Percentiles rank a stretch among this genome's conserved stretches.
These are phyloP conservation scores for Lucinisca nassula DNA, from an alignment of 2,888 invertebrate genomes.

Conservation along the genomic window DNA sequence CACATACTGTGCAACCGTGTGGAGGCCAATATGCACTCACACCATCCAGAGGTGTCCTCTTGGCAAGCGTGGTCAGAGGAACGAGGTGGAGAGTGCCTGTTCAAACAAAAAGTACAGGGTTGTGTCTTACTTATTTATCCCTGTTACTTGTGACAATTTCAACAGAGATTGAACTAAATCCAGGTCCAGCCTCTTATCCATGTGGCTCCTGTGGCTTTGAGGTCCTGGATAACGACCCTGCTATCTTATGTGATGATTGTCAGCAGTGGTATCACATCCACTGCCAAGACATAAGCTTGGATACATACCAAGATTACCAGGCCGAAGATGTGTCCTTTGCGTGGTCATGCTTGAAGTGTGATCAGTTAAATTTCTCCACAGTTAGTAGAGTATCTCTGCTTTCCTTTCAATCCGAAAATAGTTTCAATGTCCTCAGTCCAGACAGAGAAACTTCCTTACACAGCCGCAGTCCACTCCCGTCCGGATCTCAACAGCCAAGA, in stretches of 20 bases:
- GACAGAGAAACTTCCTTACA: neutral
- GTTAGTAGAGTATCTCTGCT: neutral
- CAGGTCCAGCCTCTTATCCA: neutral
- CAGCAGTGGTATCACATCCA: slow-evolving; percentile 1
- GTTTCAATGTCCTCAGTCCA: neutral
- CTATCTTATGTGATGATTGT: neutral
- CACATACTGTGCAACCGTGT: neutral
- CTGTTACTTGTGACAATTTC: neutral
- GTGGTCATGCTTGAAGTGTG: slow-evolving; percentile 6
- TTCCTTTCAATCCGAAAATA: neutral
- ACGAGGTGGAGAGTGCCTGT: slow-evolving; percentile 7
- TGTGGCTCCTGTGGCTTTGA: neutral
- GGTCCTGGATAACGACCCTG: neutral
- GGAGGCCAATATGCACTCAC: neutral
- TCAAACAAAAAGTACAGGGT: no score
- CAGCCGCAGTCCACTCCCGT: neutral
- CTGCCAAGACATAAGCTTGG: neutral
- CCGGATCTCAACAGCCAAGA: neutral
- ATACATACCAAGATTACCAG: neutral
- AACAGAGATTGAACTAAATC: neutral
- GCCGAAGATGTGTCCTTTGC: neutral
- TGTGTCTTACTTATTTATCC: no score
- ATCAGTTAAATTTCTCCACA: neutral
- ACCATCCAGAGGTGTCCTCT: neutral
- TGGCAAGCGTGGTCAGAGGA: neutral